A percentile compares a stretch with the other conserved stretches of the same genome.
These are phyloP conservation scores for Cataglyphis cursor DNA, from an alignment of 2,888 invertebrate genomes.

Conservation along the genomic window DNA sequence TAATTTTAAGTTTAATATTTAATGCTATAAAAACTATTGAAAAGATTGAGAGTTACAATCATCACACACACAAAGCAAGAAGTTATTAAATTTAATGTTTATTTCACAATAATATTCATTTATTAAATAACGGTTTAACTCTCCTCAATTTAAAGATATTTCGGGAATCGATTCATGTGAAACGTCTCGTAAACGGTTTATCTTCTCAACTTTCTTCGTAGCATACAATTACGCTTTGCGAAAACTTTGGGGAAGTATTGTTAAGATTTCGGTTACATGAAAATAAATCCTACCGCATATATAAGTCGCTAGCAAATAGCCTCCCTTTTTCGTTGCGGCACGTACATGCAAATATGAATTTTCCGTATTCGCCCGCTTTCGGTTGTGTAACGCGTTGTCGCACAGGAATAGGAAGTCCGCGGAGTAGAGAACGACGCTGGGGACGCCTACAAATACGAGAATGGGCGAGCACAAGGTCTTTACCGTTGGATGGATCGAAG, in stretches of 20 bases:
- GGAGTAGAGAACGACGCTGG: constrained; percentile 12
- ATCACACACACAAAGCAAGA: background rate
- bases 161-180: constrained; percentile 16
- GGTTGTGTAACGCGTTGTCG: constrained; percentile 50
- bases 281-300: constrained; percentile 30
- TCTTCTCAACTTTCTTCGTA: constrained; percentile 1
- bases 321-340: constrained; percentile 13
- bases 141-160: background rate
- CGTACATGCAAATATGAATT: constrained; percentile 63
- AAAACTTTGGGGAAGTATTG: constrained; percentile 41
- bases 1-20: constrained; percentile 14
- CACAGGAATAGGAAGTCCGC: constrained; percentile 39
- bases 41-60: background rate
- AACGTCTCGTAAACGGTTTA: constrained; percentile 29
- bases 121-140: background rate
- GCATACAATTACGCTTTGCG: constrained; percentile 13
- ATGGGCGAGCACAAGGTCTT: constrained; percentile 59
- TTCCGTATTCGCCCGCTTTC: constrained; percentile 51
- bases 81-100: constrained; percentile 5
- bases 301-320: constrained; percentile 23
- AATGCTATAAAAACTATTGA: background rate
- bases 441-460: constrained; percentile 53
- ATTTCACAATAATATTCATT: background rate
- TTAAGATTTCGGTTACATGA: constrained; percentile 20
- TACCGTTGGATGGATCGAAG: constrained; percentile 59